phyloP scores from a whole-genome alignment of 1,140 invertebrate species.

The Polypedilum vanderplanki region DNA sequence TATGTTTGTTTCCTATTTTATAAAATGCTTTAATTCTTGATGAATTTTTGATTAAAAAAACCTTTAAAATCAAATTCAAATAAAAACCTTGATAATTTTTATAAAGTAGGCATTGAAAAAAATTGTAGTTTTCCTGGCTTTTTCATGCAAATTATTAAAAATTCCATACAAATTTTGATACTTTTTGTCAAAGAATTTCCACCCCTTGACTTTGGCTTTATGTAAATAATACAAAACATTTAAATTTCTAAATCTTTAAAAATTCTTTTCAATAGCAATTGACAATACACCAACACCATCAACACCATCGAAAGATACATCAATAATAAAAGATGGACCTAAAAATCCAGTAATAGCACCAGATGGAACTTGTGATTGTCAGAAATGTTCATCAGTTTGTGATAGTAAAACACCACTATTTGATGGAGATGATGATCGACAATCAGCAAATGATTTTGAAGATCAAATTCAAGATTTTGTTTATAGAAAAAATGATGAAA shows the following conservation, averaged over 20 bases:
- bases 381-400: background rate
- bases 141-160: background rate
- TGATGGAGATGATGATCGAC: constrained; percentile 28
- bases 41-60: too few species aligned
- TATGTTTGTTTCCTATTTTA: too few species aligned
- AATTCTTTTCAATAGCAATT: background rate
- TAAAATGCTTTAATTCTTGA: too few species aligned
- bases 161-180: background rate
- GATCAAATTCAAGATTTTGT: constrained; percentile 41
- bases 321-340: too few species aligned
- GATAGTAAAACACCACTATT: background rate
- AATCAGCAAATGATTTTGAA: constrained; percentile 39
- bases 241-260: too few species aligned
- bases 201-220: too few species aligned
- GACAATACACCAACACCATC: background rate
- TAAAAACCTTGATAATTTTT: too few species aligned
- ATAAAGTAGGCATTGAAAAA: too few species aligned
- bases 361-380: background rate
- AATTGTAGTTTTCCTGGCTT: background rate
- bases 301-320: background rate
- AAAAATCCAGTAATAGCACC: background rate
- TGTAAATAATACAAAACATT: too few species aligned
- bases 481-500: constrained; percentile 33
- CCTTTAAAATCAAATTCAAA: too few species aligned
- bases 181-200: too few species aligned